Base-by-base conservation (phyloP, 2,888 invertebrate species). In the Caenorhabditis wallacei region DNA sequence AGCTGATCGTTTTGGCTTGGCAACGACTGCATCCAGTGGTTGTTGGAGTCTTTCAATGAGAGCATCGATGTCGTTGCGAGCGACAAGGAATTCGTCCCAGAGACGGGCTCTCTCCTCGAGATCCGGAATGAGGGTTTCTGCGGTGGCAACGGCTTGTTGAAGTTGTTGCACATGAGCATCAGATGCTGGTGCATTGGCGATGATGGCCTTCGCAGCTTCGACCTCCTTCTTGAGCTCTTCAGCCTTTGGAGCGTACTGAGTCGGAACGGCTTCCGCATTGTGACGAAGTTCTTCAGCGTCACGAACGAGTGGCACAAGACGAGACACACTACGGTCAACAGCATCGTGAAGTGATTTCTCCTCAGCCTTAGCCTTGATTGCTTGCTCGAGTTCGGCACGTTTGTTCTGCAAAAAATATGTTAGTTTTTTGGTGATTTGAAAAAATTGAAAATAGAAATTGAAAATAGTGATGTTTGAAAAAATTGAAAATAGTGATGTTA, bases 41-140 rank as follows among this genome's bases (percentile, higher is more conserved):
- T 75, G 51, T 48, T 68, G 70, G 35, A 82, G 80, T 48, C 63
- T 51, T 22, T 76, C 81, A 61, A 80, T 70, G 16, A 82, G 66
- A 53, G 37, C 71, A 24, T 70, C 85, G 48, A 78, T 57, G 37
- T 87, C 85, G 56, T 87, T 86, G 20, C 87, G 85, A 53, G 84
- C 85, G n/a, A 63, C 82, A 48, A 87, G 76, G 69, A 89, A 89
- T 61, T 86, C 83, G 26, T 86, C 70, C 84, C 85, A 88, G 48
- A 74, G 59, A 57, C 74, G 75, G 63, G 81, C 74, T 63, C 86
- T 80, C 37, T 86, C 81, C 24, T 84, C 82, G 40, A 89, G 87
- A 53, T 80, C 72, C 22, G 85, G 85, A 37, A 66, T 70, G 22
- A 84, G 66, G 37, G 66, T 70, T 40, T 84, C 80, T 35, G 86